phyloP scores from a whole-genome alignment of 2,888 invertebrate species.

The Diaphora mendica region DNA sequence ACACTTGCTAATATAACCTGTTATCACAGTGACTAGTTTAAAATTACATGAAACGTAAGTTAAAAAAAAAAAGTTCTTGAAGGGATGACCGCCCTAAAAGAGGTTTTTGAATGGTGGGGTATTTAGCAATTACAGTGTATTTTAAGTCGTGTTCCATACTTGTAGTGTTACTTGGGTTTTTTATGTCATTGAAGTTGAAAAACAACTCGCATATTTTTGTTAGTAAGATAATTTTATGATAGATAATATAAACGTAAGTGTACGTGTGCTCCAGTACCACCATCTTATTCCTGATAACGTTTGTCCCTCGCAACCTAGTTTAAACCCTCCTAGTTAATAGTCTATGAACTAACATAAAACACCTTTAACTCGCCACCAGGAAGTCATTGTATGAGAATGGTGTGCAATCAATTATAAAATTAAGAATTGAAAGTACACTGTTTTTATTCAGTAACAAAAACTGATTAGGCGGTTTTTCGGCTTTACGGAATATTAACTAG shows the following conservation, averaged over 20 bases:
- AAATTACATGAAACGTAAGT: neutral
- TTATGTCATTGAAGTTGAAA: neutral
- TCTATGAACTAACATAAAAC: neutral
- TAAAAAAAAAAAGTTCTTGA: neutral
- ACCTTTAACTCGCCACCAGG: conserved; percentile 11
- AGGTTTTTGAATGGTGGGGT: neutral
- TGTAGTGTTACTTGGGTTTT: neutral
- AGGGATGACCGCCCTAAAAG: neutral
- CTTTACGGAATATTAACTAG: conserved; percentile 21
- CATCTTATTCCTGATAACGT: neutral
- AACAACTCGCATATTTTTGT: too few relatives aligned
- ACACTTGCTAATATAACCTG: conserved; percentile 12
- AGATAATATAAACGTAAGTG: too few relatives aligned
- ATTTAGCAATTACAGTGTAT: neutral
- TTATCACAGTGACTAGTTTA: conserved; percentile 8
- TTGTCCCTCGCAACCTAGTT: neutral
- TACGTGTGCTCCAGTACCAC: too few relatives aligned
- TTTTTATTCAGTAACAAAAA: conserved; percentile 37
- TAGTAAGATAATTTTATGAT: too few relatives aligned
- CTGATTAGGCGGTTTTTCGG: conserved; percentile 29
- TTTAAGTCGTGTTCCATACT: neutral
- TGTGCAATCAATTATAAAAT: conserved; percentile 41
- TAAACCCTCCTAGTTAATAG: neutral
- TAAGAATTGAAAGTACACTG: conserved; percentile 32
- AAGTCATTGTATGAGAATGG: conserved; percentile 18